These are phyloP conservation scores for Peromyscus polionotus DNA, from an alignment of 2,113 vertebrate species.

Conservation along the genomic window DNA sequence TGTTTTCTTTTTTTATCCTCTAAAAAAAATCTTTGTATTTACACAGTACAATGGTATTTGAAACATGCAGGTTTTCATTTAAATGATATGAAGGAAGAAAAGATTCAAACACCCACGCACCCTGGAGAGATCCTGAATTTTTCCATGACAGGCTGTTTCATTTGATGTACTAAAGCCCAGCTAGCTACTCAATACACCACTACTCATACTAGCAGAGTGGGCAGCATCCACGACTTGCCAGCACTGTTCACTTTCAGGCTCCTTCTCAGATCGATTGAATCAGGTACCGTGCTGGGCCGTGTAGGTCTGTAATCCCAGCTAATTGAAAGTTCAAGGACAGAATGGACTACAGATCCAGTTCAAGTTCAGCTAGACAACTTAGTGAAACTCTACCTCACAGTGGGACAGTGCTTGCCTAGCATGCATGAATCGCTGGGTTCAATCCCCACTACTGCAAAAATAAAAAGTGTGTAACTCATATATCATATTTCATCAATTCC, in stretches of 20 bases:
- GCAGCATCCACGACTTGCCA: conserved; percentile 17
- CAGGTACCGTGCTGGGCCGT: not conserved
- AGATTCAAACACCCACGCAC: conserved; percentile 55
- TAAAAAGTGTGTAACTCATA: not conserved
- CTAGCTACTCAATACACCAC: not conserved
- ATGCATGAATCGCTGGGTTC: not conserved
- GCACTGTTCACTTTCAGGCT: not conserved
- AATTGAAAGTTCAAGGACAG: not conserved
- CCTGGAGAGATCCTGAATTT: not conserved
- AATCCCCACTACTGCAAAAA: not conserved
- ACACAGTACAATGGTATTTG: conserved; percentile 45
- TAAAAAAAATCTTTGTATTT: conserved; percentile 61
- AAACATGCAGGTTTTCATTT: conserved; percentile 57
- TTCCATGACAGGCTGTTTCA: not conserved
- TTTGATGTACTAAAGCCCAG: conserved; percentile 8
- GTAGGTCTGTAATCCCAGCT: not conserved
- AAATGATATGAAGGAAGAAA: conserved; percentile 71
- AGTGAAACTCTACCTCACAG: not conserved
- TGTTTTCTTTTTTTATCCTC: not conserved
- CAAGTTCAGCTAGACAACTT: not conserved
- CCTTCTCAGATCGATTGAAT: not conserved
- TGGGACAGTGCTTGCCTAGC: not conserved
- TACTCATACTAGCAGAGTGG: not conserved
- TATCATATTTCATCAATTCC: conserved; percentile 18
- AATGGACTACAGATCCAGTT: not conserved